Evolutionary conservation across 2,797 vertebrate genomes (phyloP), one percentile per base, ranked within the genome.

Genomic region (Anguilla megastoma): DNA sequence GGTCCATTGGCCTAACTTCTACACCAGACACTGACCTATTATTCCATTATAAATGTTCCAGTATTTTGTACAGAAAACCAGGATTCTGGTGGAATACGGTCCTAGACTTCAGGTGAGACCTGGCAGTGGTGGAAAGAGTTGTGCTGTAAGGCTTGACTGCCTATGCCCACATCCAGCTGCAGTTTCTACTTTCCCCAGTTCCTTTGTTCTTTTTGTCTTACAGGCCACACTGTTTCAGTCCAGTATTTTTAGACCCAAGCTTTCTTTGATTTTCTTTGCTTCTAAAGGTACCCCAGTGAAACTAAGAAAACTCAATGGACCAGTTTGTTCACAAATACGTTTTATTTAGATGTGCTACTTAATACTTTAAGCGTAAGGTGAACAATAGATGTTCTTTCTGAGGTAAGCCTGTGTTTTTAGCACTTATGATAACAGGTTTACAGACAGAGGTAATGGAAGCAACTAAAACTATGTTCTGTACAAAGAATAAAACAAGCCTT

Each of bases 61-160:
- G 33, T 79, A 16, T 41, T 41, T 79, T 36, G 88, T 36, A 3
- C 87, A 99, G 98, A 94, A 97, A 96, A 41, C 96, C 27, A 94
- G 92, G 79, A 97, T 99, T 90, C 91, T 99, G 74, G 97, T 99
- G 14, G 98, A 99, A 91, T 99, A 98, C 92, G 50, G 99, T 98
- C 0, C 98, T 98, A 33, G 98, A 99, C 93, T 99, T 99, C 82
- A 95, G 97, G 45, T 98, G 98, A 0, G 97, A 99, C 91, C 95
- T 98, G 33, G 90, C 91, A 14, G 96, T 98, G 0, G 96, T 99
- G 84, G 97, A 97, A 93, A 98, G 94, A 85, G 96, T 99, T 0
- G 95, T 96, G 1, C 41, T 93, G 89, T 99, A 98, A 0, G 98
- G 98, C 1, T 95, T 99, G 88, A 98, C 99, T 5, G 98, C 99